These are phyloP conservation scores for Chondrosia reniformis DNA, from an alignment of 37 sponge, comb jelly and placozoan species.

Conservation along the genomic window DNA sequence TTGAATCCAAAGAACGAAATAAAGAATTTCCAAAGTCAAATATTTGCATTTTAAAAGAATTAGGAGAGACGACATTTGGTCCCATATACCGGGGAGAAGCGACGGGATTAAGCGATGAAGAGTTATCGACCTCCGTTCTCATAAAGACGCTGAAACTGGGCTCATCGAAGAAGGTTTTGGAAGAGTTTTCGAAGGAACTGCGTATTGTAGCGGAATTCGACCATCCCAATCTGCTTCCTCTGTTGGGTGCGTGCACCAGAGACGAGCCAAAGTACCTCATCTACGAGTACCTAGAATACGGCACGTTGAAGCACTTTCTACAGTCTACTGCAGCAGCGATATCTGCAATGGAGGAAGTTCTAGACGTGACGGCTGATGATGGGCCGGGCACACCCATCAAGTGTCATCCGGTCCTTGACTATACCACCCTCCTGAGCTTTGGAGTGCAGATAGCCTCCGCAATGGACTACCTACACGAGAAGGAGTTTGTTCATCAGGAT, in stretches of 20 bases:
- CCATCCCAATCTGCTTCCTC: conserved; percentile 54
- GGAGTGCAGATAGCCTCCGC: conserved; percentile 53
- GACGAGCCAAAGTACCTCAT: conserved; percentile 63
- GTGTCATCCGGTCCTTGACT: conserved; percentile 25
- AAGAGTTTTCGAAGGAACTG: conserved; percentile 50
- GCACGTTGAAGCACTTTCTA: conserved; percentile 51
- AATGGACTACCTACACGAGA: conserved; percentile 44
- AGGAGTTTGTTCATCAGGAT: conserved; percentile 62
- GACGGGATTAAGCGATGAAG: conserved; percentile 27
- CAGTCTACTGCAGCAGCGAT: conserved; percentile 46
- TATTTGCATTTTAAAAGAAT: conserved; percentile 44
- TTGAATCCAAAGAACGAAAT: not conserved
- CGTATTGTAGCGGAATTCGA: conserved; percentile 34
- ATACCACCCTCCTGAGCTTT: conserved; percentile 38
- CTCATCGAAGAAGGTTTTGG: conserved; percentile 22
- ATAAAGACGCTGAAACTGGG: conserved; percentile 44
- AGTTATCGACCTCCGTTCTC: conserved; percentile 44
- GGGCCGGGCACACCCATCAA: not conserved
- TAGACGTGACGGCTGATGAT: not conserved
- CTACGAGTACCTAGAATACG: conserved; percentile 68
- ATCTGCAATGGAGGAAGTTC: conserved; percentile 14
- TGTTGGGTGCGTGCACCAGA: conserved; percentile 49
- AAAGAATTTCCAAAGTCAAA: conserved; percentile 48
- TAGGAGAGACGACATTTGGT: conserved; percentile 62
- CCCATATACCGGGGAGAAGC: conserved; percentile 44